Base-by-base conservation (phyloP, 1,140 invertebrate genomes). In the Belonocnema kinseyi region DNA sequence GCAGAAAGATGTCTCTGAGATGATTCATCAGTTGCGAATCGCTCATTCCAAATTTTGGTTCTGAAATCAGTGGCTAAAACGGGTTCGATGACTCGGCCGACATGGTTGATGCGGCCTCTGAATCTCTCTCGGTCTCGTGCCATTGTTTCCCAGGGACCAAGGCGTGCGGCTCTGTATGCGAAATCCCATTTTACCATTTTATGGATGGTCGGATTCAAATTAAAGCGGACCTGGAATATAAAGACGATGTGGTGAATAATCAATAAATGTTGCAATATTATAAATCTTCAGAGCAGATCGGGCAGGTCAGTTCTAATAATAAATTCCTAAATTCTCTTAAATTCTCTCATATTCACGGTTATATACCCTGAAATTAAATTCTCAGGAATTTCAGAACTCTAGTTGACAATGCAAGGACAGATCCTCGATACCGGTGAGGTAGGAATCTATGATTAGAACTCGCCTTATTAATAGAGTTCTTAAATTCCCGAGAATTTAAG, bases 91-190 rank as follows among this genome's bases (percentile, higher is more conserved):
- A 91, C 82, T 46, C 81, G 61, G 33, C 90, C 91, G 2, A 91
- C 86, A 1, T 86, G 82, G 12, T 86, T 79, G 54, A 94, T 93
- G 26, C 93, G 88, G 8, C 85, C 83, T 51, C 88, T 89, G 85
- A 95, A 95, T 77, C 94, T 88, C 13, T 86, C 90, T 33, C 93
- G 88, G 82, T 95, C 94, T 14, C 93, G 88, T 1, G 92, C 94
- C 76, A 91, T 91, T 83, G 91, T 85, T 83, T 95, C 94, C 94
- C 94, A 95, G 17, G 91, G 92, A 26, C 94, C 94, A 84, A 92
- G 92, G 50, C 94, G 88, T 14, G 94, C 94, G 52, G 91, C 90
- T 73, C 93, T 90, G 84, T 95, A 94, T 5, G 94, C 94, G 82
- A 88, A 94, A 74, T 93, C 88, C 94, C 94, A 95, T 53, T 92